Base-by-base conservation (phyloP, 2,888 invertebrate species). In the Oscheius onirici region DNA sequence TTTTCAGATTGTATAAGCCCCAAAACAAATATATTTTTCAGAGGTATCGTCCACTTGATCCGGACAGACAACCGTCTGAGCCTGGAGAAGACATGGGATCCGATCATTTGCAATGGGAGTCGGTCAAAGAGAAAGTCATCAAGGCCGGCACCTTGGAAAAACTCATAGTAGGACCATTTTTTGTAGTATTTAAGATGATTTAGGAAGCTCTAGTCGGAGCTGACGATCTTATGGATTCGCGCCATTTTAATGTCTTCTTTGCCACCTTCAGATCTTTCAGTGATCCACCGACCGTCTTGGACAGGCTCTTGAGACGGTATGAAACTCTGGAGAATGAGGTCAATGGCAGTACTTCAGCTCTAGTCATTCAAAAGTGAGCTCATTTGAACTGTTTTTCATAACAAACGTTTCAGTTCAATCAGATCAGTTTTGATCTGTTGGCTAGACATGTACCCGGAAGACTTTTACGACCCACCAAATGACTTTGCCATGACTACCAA, bases 371-470 rank as follows among this genome's bases (percentile, higher is more conserved):
- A 71, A 81, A 81, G 81, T 81, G 49, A 73, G 74, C 55, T 58
- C 43, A 69, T 3, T 49, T 17, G 15, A 44, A n/a, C n/a, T n/a
- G n/a, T n/a, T n/a, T n/a, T n/a, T n/a, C n/a, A n/a, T n/a, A n/a
- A n/a, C n/a, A n/a, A n/a, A n/a, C n/a, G n/a, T n/a, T 34, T 69
- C 44, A 89, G 88, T 69, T 87, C 88, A 3, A 83, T 89, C 40
- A 86, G 88, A 68, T 88, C 88, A 40, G 88, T 90, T 51, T 91
- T 97, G 80, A 94, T 95, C 88, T 95, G 97, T 54, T 99, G 99
- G 99, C 89, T 99, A 88, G 97, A 97, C 90, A 93, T 94, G 72
- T 97, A 95, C 89, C 94, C 95, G 49, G 96, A 97, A 89, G 99
- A 99, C 90, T 93, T 94, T 89, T 92, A 92, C 75, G 93, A 93